Evolutionary conservation across 2,113 vertebrate genomes (phyloP), one percentile per base, ranked within the genome.

Genomic region (Orientallactaga bullata): DNA sequence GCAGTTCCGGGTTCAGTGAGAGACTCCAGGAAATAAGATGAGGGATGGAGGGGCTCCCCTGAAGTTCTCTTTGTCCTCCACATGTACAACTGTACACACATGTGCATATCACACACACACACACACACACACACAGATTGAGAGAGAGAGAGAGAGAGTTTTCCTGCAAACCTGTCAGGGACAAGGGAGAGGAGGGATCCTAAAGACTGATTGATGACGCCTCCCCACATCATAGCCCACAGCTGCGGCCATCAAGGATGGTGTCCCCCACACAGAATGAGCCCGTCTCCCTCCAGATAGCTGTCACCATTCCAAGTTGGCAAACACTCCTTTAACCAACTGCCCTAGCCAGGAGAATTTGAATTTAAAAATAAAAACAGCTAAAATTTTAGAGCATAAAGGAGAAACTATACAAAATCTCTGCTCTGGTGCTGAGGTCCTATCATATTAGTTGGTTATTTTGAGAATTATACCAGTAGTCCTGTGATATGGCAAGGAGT

Each of bases 391-490:
- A 71, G 5, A 81, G 47, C 66, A 79, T 37, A 68, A 12, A 61
- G 32, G 58, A 95, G 37, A 94, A 95, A 89, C 69, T 74, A 17
- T 21, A 20, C 28, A 76, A 93, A 63, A 73, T 66, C 21, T 84
- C 83, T 66, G 21, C 69, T 81, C 79, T 4, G 0, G 76, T 76
- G 91, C 69, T 32, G 18, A 39, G 61, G 85, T 15, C 10, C 68
- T 12, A 5, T n/a, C 32, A 16, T 66, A 28, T 37, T 47, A 51
- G 37, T 37, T 47, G 39, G 37, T 77, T 60, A 78, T 65, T 95
- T 65, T 79, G 72, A 69, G 91, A 80, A 88, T 42, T 58, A 2
- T 90, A 28, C 63, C 68, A 89, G 5, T 23, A 32, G 82, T 77
- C 84, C 28, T 37, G 26, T 20, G 73, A 37, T 8, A 35, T 39